Evolutionary conservation across 2,888 invertebrate species (phyloP), one percentile per base, ranked within the genome.

Genomic region (Polydrusus pterygomalis): DNA sequence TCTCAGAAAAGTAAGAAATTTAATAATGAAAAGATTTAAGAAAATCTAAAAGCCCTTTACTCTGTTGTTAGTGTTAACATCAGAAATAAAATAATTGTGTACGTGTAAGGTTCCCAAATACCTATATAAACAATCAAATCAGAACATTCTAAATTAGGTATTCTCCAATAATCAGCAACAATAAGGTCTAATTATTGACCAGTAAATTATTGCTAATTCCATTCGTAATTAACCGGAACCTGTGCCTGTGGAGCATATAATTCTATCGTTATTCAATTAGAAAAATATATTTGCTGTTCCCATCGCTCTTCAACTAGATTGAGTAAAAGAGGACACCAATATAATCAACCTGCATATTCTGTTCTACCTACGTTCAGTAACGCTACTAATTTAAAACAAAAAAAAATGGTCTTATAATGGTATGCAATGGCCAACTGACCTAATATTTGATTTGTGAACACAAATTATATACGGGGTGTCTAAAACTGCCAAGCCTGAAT

Each of bases 241-340:
- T 45, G n/a, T n/a, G 20, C 17, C n/a, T n/a, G n/a, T n/a, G n/a
- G 58, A 45, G 43, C 58, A 60, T 69, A 56, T 69, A 69, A 69
- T 58, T 69, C 45, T 18, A 69, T 69, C 58, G 69, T 69, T 54
- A 56, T 47, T 60, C 45, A 63, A 60, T 60, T 47, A 45, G 45
- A 49, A 70, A 70, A 54, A 30, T 47, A 65, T n/a, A 3, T n/a
- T 49, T 17, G 45, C 49, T 65, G 1, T 34, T 2, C 8, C 7
- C 10, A 34, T 34, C 34, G 2, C 10, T 34, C 8, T 7, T 34
- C 8, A 34, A 34, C 10, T 34, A 34, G 9, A 34, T 10, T 7
- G 10, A 7, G 5, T 1, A 7, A 34, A 34, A 10, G 10, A 7
- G 10, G 34, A 34, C 34, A 34, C 34, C 1, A 34, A 34, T 34